Evolutionary conservation across 1,140 invertebrate species (phyloP).

Genomic region (Chionoecetes opilio): DNA sequence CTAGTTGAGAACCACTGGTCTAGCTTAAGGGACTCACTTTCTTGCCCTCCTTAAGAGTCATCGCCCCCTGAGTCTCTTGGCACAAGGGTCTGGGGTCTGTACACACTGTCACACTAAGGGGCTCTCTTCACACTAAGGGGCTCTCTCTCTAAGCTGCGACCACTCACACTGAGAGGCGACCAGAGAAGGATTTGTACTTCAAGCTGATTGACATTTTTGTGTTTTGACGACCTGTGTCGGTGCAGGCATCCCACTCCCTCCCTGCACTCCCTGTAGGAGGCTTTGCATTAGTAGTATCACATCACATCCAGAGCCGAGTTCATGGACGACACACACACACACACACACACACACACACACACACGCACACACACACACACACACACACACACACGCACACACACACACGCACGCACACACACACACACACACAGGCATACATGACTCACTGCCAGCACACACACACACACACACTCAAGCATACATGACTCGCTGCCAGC

Average conservation of each 20-base stretch:
- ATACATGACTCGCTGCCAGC: background rate
- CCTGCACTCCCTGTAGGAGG: background rate
- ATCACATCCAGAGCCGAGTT: background rate
- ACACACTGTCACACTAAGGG: background rate
- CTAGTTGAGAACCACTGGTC: no score
- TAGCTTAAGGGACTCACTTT: no score
- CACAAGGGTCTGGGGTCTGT: background rate
- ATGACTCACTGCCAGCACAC: background rate
- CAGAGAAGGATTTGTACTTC: constrained; percentile 20
- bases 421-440: background rate
- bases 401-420: background rate
- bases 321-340: background rate
- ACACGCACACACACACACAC: background rate
- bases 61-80: background rate
- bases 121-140: background rate
- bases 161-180: background rate
- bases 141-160: background rate
- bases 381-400: background rate
- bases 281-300: background rate
- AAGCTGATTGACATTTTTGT: background rate
- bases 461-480: background rate
- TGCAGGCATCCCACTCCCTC: background rate
- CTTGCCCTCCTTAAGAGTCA: background rate
- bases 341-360: background rate
- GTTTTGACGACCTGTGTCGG: background rate